Evolutionary conservation across 2,888 invertebrate species (phyloP).

Genomic region (Cheilosia impressa): DNA sequence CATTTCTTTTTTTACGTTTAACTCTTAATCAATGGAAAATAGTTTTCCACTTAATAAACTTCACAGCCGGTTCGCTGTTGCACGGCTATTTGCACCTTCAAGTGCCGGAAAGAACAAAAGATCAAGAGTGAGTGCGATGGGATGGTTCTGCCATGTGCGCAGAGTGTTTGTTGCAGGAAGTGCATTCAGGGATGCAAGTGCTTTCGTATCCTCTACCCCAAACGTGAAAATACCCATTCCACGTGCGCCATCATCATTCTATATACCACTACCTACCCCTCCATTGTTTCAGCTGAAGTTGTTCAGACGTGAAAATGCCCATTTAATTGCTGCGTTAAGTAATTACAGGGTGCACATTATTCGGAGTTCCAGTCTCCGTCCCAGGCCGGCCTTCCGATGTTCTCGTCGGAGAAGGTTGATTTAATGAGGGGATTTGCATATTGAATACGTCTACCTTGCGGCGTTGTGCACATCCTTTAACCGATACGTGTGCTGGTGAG

Average conservation of each 20-base stretch:
- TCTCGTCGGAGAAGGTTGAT: conserved; percentile 66
- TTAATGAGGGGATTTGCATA: conserved; percentile 75
- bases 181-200: conserved; percentile 64
- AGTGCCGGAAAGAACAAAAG: conserved; percentile 72
- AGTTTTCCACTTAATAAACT: conserved; percentile 75
- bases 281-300: conserved; percentile 70
- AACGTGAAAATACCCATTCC: not conserved
- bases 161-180: conserved; percentile 43
- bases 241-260: conserved; percentile 23
- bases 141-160: conserved; percentile 28
- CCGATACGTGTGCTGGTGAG: conserved; percentile 20
- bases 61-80: conserved; percentile 67
- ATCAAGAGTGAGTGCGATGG: conserved; percentile 57
- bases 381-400: conserved; percentile 40
- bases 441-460: conserved; percentile 62
- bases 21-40: conserved; percentile 66
- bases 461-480: conserved; percentile 34
- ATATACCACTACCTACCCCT: not conserved
- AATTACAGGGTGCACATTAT: conserved; percentile 75
- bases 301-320: conserved; percentile 75
- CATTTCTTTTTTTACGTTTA: conserved; percentile 24
- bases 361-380: conserved; percentile 48
- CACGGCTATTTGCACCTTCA: conserved; percentile 74
- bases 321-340: conserved; percentile 76
- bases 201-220: conserved; percentile 19